Base-by-base conservation (phyloP, 1,140 invertebrate species). In the Diorhabda carinulata region DNA sequence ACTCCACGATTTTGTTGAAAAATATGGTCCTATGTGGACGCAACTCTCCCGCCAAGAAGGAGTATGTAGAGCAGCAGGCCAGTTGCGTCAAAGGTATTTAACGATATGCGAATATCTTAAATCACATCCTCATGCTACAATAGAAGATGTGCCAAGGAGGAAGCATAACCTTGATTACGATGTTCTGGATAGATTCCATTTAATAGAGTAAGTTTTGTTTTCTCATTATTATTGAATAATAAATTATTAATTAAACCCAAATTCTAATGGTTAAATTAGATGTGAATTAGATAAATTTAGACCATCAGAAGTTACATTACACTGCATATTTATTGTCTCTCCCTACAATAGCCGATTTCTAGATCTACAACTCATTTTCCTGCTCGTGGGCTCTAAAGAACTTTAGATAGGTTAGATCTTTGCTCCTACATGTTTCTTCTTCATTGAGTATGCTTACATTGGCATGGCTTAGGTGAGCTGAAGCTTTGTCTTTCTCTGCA, bases 1-100 rank as follows among this genome's bases (percentile, higher is more conserved):
- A 57, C 82, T 85, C 52, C 81, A 84, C 64, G 78, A 81, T 2
- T 81, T 82, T 65, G 79, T 80, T 3, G 70, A 77, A 44, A 73
- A 77, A 42, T 66, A 80, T 25, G 82, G 81, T 73, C 77, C 7
- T 73, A 79, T 69, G 74, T 75, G 45, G 25, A 52, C 82, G 58
- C 72, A 62, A 43, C 66, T 43, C 7, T 43, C 77, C 68, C 65
- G 78, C 9, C 52, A 78, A 41, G 72, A 76, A 40, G 25, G 70
- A 64, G n/a, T 25, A 52, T 62, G 70, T 63, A 8, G 82, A 77
- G 47, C 44, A 59, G 25, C 78, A 74, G 10, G 79, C 65, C 64
- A 78, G 71, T 58, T 73, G 64, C 6, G 82, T 76, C 69, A 81
- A 69, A 58, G 78, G 76, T 71, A 70, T 73, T 59, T 78, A 0